These are phyloP conservation scores for Gracilinanus agilis DNA, from an alignment of 2,113 vertebrate species.

Conservation along the genomic window DNA sequence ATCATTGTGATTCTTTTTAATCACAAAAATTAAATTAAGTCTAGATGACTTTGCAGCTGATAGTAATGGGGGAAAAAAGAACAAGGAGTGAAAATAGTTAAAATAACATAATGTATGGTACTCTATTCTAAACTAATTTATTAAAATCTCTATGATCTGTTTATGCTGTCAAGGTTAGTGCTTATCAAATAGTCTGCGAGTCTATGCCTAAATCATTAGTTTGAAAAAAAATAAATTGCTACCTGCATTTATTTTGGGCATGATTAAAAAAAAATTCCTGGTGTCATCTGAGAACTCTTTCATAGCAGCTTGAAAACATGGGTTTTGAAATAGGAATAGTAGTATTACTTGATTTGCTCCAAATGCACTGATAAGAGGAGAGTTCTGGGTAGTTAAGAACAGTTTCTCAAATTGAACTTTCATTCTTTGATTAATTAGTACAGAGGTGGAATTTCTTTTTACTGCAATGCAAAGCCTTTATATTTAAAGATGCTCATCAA, in stretches of 20 bases:
- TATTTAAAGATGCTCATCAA: constrained; percentile 73
- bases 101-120: constrained; percentile 46
- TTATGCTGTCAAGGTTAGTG: constrained; percentile 63
- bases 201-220: constrained; percentile 74
- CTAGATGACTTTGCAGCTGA: constrained; percentile 59
- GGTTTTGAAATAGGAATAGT: constrained; percentile 71
- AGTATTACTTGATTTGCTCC: constrained; percentile 74
- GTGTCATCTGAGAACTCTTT: constrained; percentile 72
- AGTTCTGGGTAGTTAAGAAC: constrained; percentile 79
- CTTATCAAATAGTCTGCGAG: constrained; percentile 57
- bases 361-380: constrained; percentile 75
- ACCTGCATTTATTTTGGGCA: constrained; percentile 65
- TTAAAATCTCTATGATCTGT: constrained; percentile 64
- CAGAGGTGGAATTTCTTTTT: constrained; percentile 75
- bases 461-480: constrained; percentile 76
- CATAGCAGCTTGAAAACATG: constrained; percentile 71
- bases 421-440: constrained; percentile 83
- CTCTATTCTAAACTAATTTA: constrained; percentile 51
- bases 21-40: constrained; percentile 11
- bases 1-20: constrained; percentile 38
- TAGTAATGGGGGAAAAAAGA: constrained; percentile 24
- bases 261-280: constrained; percentile 62
- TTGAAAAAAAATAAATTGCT: constrained; percentile 75
- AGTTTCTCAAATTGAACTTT: constrained; percentile 82
- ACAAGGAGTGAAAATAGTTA: constrained; percentile 61